These are phyloP conservation scores for Todiramphus saurophagus DNA, from an alignment of 2,113 vertebrate species.

Conservation along the genomic window DNA sequence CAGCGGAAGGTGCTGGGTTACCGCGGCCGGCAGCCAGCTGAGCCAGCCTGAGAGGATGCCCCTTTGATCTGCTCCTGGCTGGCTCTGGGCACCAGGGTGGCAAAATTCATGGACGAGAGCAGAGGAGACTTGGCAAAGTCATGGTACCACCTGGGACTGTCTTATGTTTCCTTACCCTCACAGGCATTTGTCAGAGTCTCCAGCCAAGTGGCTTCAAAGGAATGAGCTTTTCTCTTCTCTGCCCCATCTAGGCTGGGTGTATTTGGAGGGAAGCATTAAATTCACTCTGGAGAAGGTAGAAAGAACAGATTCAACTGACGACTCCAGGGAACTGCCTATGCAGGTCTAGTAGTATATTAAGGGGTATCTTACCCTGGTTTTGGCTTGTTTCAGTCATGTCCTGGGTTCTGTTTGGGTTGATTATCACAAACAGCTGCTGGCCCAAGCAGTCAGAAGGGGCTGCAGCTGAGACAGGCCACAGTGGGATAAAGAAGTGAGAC, in stretches of 20 bases:
- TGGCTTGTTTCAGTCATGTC: not conserved
- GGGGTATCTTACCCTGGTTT: rapidly evolving
- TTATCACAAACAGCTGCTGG: no score
- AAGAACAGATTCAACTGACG: not conserved
- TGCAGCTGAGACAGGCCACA: no score
- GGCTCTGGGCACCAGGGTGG: not conserved
- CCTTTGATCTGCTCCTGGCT: not conserved
- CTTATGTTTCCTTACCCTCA: not conserved
- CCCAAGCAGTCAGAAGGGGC: no score
- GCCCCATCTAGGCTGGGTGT: not conserved
- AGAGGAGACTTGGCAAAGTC: not conserved
- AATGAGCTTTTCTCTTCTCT: not conserved
- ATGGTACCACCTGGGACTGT: not conserved
- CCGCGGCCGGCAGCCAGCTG: not conserved
- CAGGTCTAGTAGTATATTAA: not conserved
- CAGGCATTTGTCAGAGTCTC: not conserved
- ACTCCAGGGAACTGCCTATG: not conserved
- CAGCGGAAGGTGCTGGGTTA: not conserved
- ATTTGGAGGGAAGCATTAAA: not conserved
- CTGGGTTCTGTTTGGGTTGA: no score
- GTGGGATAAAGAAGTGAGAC: no score
- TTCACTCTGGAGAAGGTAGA: not conserved
- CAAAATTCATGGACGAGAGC: not conserved
- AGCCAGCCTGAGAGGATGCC: not conserved
- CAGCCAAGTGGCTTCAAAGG: not conserved